Base-by-base conservation (phyloP, 30 jellyfish, hydroid and myxozoan genomes). In the Aurelia coerulea region DNA sequence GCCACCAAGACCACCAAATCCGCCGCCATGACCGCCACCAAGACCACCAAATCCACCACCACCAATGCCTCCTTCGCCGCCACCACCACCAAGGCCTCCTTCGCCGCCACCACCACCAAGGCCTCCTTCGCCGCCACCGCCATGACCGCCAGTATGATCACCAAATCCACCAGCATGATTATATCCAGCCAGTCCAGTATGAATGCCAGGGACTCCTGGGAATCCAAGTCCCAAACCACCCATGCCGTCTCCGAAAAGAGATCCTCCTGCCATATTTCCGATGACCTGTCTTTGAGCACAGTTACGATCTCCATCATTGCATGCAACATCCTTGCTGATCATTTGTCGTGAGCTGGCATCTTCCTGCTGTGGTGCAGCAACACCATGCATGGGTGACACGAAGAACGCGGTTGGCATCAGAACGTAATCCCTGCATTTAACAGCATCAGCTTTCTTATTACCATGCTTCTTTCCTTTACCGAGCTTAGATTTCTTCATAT, bases 211-310 rank as follows among this genome's bases (percentile, higher is more conserved):
- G 14, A 94, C 96, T 7, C 99, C 99, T 16, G 99, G 99, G 88
- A 88, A 94, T 32, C 99, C 99, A 73, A 94, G 74, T 7, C 99
- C 99, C 8, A 94, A 89, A 6, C 99, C 99, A 2, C 99, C 99
- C 99, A 94, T 94, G 17, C 99, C 99, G 74, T 94, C 99, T 18
- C 99, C 99, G 83, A 94, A 94, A 42, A 94, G 52, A 15, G 99
- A 94, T 50, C 99, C 99, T 5, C 99, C 99, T 23, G 99, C 99
- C 99, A 94, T 94, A 94, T 88, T 94, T 4, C 99, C 99, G 5
- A 94, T 94, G 62, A 94, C 99, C 70, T 94, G 99, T n/a, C 91
- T 78, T n/a, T 90, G 92, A 0, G 97, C 96, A 60, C 99, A 94
- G 51, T 70, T 70, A 13, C 87, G 73, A 66, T 94, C 99, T 15